Evolutionary conservation across 2,113 vertebrate species (phyloP).

Genomic region (Poeciliopsis retropinna): DNA sequence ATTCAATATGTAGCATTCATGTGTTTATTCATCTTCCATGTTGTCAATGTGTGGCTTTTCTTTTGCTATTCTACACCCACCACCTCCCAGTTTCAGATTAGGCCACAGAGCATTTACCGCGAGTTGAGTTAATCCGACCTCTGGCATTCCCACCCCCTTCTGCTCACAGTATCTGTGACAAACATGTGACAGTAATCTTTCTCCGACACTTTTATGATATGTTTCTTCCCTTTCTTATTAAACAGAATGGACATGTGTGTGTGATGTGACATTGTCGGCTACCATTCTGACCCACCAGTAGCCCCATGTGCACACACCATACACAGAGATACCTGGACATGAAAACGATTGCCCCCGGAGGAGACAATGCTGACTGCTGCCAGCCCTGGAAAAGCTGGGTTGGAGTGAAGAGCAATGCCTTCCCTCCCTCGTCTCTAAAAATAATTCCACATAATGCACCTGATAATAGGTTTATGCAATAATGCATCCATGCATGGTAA

Average conservation of each 20-base stretch:
- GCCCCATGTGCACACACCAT: constrained; percentile 9
- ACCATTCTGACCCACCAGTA: background rate
- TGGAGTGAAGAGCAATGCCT: constrained; percentile 27
- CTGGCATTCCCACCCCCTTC: constrained; percentile 65
- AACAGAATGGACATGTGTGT: background rate
- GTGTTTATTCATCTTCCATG: constrained; percentile 17
- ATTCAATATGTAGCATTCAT: constrained; percentile 4
- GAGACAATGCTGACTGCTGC: constrained; percentile 23
- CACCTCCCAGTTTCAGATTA: constrained; percentile 69
- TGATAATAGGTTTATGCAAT: constrained; percentile 72
- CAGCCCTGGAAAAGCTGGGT: constrained; percentile 21
- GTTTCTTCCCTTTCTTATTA: constrained; percentile 13
- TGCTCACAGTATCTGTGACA: constrained; percentile 75
- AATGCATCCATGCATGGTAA: constrained; percentile 48
- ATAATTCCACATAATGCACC: constrained; percentile 68
- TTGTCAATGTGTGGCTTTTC: constrained; percentile 24
- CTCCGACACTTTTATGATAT: constrained; percentile 66
- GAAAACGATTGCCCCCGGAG: constrained; percentile 64
- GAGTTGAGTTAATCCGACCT: constrained; percentile 74
- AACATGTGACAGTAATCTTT: constrained; percentile 81
- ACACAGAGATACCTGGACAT: constrained; percentile 59
- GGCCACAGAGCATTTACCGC: constrained; percentile 73
- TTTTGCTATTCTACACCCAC: constrained; percentile 51
- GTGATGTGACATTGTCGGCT: constrained; percentile 36
- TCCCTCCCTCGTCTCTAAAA: constrained; percentile 59